Percentiles rank a stretch among this genome's conserved stretches.
Evolutionary conservation across 2,113 vertebrate species (phyloP).

Genomic region (Guaruba guarouba): DNA sequence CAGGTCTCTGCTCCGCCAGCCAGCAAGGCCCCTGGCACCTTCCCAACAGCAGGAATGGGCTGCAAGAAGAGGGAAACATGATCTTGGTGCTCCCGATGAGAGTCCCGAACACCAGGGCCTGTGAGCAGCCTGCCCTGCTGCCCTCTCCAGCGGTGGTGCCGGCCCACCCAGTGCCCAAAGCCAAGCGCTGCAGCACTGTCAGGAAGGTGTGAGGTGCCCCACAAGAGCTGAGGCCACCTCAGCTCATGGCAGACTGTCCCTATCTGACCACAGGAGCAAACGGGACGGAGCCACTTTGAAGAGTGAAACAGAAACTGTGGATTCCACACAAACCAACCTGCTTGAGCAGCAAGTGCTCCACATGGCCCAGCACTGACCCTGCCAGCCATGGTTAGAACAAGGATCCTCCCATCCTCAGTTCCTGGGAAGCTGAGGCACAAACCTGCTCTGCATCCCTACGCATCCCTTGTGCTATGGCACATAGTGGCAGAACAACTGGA

Average conservation of each 20-base stretch:
- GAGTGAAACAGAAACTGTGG: neutral
- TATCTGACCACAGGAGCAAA: neutral
- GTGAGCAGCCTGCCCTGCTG: neutral
- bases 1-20: neutral
- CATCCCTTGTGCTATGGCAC: neutral
- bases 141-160: neutral
- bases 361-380: rapidly evolving
- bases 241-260: neutral
- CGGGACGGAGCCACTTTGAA: neutral
- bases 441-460: neutral
- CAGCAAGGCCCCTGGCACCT: neutral
- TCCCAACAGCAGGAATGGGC: neutral
- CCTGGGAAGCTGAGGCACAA: neutral
- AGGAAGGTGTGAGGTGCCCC: neutral
- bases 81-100: neutral
- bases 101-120: rapidly evolving
- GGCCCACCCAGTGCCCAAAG: neutral
- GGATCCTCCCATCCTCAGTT: neutral
- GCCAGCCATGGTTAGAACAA: rapidly evolving
- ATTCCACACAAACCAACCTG: neutral
- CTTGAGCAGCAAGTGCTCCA: neutral
- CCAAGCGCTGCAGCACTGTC: rapidly evolving
- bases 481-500: neutral
- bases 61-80: neutral
- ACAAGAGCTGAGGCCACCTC: neutral